Evolutionary conservation across 2,113 vertebrate species (phyloP), one percentile per base, ranked within the genome.

Genomic region (Rousettus leschenaultii): DNA sequence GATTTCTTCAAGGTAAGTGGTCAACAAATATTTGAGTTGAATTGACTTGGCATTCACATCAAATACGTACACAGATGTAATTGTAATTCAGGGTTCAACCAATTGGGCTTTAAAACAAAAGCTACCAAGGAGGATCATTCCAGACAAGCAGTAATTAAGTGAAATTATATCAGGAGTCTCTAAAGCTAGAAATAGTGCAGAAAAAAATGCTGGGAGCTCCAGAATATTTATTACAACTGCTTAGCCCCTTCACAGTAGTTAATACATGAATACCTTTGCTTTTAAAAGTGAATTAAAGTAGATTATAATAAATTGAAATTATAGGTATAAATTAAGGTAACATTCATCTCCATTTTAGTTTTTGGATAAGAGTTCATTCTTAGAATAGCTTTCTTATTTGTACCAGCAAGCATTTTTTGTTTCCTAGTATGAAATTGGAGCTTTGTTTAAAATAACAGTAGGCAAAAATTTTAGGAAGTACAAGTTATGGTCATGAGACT

Each of bases 11-110:
- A 38, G 45, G 70, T 88, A 66, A 16, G 13, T 89, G 21, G 6
- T 95, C 33, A 53, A 53, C 68, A 95, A 48, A 80, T 87, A 95
- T 91, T 96, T 94, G 75, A 74, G 9, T 86, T 95, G 35, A 92
- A 71, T 35, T 88, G 16, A 89, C 43, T 74, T 86, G 82, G 2
- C 61, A 82, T 92, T 86, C 66, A 26, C 14, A 70, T 75, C 61
- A 86, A 68, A 94, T 71, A 45, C 8, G 61, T 13, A 38, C 53
- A 61, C 4, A 61, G 30, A 40, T 6, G 0, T 38, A 65, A 45
- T 57, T 77, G 35, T 77, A 93, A 57, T 16, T 80, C 19, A 74
- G 12, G 55, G 35, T 86, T 95, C 91, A 93, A 43, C 24, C 74
- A 91, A 93, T 51, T 63, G 55, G 10, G 70, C 48, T 93, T 77